These are phyloP conservation scores for Halcyon malimbica DNA, from an alignment of 2,113 vertebrate genomes.

Conservation along the genomic window DNA sequence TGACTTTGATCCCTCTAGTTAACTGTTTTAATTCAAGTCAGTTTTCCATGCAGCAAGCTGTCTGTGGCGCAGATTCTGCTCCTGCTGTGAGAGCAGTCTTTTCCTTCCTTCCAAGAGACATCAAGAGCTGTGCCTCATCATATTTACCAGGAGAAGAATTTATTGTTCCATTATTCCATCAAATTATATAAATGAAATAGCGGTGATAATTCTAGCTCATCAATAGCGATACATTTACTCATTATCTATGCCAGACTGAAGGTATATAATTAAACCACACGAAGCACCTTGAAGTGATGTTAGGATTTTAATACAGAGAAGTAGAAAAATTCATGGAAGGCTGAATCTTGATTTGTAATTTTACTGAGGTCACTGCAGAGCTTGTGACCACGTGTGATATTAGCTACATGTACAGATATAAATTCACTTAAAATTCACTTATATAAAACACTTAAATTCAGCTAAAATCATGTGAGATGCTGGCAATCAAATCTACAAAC, in stretches of 20 bases:
- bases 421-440: background rate
- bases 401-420: background rate
- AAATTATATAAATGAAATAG: background rate
- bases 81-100: background rate
- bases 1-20: background rate
- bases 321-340: constrained; percentile 41
- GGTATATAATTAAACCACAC: constrained; percentile 48
- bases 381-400: background rate
- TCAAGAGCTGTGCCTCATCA: background rate
- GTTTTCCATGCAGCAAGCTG: background rate
- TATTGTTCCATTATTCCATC: background rate
- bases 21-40: background rate
- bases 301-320: constrained; percentile 35
- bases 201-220: background rate
- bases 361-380: background rate
- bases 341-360: constrained; percentile 36
- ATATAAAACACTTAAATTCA: background rate
- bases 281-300: constrained; percentile 50
- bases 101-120: background rate
- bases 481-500: constrained; percentile 1
- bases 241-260: constrained; percentile 53
- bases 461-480: background rate
- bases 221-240: constrained; percentile 31
- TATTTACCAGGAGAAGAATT: background rate
- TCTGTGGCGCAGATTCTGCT: background rate